A percentile compares a stretch with the other conserved stretches of the same genome.
These are phyloP conservation scores for Pharmacophagus antenor DNA, from an alignment of 2,888 invertebrate species.

Conservation along the genomic window DNA sequence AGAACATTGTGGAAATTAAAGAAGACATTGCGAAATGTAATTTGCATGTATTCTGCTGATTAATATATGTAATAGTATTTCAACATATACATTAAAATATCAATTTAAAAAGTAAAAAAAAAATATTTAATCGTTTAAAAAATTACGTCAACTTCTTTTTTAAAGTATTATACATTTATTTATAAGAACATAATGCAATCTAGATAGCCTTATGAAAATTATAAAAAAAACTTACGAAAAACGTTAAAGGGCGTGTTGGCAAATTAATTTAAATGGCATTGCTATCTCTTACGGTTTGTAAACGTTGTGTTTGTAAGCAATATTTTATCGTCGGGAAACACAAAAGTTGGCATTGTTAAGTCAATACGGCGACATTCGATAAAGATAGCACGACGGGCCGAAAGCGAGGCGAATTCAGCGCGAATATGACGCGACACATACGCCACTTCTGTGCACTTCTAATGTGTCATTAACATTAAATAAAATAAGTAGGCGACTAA, in stretches of 20 bases:
- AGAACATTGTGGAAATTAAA: too few species aligned
- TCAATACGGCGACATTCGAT: slow-evolving; percentile 73
- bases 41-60: too few species aligned
- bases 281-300: slow-evolving; percentile 62
- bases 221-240: slow-evolving; percentile 8
- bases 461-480: background rate
- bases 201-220: too few species aligned
- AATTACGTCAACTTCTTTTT: too few species aligned
- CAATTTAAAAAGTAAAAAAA: too few species aligned
- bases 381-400: slow-evolving; percentile 56
- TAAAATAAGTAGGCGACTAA: background rate
- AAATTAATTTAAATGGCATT: slow-evolving; percentile 58
- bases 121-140: too few species aligned
- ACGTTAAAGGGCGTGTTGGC: slow-evolving; percentile 44
- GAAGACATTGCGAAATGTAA: too few species aligned
- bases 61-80: too few species aligned
- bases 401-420: slow-evolving; percentile 32
- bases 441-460: slow-evolving; percentile 39
- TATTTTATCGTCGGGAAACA: slow-evolving; percentile 75
- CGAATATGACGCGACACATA: slow-evolving; percentile 26
- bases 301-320: slow-evolving; percentile 67
- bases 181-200: background rate
- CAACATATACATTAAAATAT: too few species aligned
- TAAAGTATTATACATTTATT: background rate
- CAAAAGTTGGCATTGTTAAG: slow-evolving; percentile 76